Conservation (phyloP, 2,797 vertebrate species). For the Allobates femoralis region DNA sequence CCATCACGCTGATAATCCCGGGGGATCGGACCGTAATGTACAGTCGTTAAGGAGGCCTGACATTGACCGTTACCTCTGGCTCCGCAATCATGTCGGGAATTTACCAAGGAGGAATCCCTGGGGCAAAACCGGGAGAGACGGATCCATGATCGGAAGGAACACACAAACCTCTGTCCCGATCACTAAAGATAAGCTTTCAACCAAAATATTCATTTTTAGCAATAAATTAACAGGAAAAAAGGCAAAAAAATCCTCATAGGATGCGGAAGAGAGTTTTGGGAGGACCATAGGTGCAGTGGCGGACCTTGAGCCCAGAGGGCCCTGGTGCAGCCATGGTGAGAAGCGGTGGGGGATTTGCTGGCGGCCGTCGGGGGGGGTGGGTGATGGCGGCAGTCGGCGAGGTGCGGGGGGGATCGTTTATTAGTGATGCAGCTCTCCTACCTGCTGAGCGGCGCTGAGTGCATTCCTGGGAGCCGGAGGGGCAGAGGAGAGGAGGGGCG, state of each 20-base stretch:
- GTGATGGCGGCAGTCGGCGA: too few relatives aligned
- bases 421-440: too few relatives aligned
- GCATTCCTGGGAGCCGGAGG: too few relatives aligned
- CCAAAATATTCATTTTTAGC: neutral
- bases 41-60: constrained; percentile 16
- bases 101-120: constrained; percentile 19
- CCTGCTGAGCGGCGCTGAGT: too few relatives aligned
- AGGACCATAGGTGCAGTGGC: too few relatives aligned
- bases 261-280: neutral
- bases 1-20: neutral
- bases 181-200: constrained; percentile 11
- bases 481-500: too few relatives aligned
- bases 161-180: neutral
- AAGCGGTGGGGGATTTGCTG: too few relatives aligned
- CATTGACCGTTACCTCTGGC: constrained; percentile 9
- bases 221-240: neutral
- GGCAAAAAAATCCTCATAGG: neutral
- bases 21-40: neutral
- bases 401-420: too few relatives aligned
- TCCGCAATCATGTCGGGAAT: constrained; percentile 23
- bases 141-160: constrained; percentile 20
- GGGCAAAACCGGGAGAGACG: constrained; percentile 10
- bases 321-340: too few relatives aligned
- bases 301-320: too few relatives aligned
- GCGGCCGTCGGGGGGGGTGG: too few relatives aligned